Evolutionary conservation across 2,113 vertebrate species (phyloP).

Genomic region (Callocephalon fimbriatum): DNA sequence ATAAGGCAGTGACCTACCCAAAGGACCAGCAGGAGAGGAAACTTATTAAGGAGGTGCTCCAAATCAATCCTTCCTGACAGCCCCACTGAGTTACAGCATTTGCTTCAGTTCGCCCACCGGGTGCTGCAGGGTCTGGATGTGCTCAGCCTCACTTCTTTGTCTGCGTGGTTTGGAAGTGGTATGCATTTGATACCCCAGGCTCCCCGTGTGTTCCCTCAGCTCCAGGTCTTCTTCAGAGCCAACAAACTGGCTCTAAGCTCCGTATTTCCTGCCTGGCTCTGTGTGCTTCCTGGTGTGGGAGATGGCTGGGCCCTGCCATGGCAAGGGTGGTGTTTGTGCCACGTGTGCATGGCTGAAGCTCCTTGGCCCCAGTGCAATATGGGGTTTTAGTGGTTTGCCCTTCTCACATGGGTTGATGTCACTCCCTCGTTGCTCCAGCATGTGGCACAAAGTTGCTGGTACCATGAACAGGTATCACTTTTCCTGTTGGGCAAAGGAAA

Average conservation of each 20-base stretch:
- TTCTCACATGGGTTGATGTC: accelerated
- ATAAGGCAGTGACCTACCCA: slow-evolving; percentile 23
- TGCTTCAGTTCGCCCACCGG: background rate
- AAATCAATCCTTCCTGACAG: slow-evolving; percentile 11
- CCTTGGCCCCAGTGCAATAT: too few species aligned
- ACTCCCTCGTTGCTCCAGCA: background rate
- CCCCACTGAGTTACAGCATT: background rate
- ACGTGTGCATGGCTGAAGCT: accelerated
- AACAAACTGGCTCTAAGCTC: background rate
- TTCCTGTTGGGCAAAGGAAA: background rate
- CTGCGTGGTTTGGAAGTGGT: accelerated
- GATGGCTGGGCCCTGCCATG: accelerated
- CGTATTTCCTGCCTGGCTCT: background rate
- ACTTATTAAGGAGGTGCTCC: slow-evolving; percentile 47
- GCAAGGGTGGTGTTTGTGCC: background rate
- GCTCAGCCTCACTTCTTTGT: background rate
- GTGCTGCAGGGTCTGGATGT: background rate
- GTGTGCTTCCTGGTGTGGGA: accelerated
- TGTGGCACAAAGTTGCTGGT: accelerated
- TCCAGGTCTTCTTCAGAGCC: background rate
- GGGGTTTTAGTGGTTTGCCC: background rate
- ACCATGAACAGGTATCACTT: background rate
- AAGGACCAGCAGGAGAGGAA: slow-evolving; percentile 18
- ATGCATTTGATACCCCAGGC: background rate
- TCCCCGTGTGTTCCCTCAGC: accelerated